Evolutionary conservation across 2,888 invertebrate species (phyloP), one percentile per base, ranked within the genome.

Genomic region (Drosophila neotestacea): DNA sequence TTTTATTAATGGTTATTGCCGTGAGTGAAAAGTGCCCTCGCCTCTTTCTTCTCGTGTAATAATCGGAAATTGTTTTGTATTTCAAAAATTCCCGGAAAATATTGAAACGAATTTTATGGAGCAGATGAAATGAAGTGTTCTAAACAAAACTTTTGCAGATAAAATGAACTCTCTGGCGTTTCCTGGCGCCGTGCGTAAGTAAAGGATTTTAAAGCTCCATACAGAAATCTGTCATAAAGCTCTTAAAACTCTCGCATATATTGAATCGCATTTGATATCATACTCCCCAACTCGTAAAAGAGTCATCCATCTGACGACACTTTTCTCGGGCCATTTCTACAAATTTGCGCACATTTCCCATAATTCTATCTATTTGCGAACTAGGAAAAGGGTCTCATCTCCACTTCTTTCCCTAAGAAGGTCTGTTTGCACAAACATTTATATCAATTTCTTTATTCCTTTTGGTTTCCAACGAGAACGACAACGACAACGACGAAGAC

Each of bases 401-500:
- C 30, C 30, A 30, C 30, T 6, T 10, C 34, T 4, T 39, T 7
- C 38, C 13, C 11, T 9, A 6, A 13, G 51, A 41, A 3, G 65
- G 63, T 38, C 75, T 78, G 73, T 78, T 79, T 71, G 69, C 71
- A 71, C 51, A 73, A 67, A 75, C 84, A 85, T 84, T 85, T 88
- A 87, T 87, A 84, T 84, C 88, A 82, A 88, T 84, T 88, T 87
- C 85, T 82, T 85, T 79, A 85, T 85, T 77, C 73, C 82, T 75
- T 71, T 74, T 76, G 70, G 58, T 55, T 67, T 66, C 52, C 58
- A 47, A 60, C 32, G 44, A 32, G 42, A 41, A 42, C 46, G 52
- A 70, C 66, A 13, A 39, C 27, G 22, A 51, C 9, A n/a, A 28
- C 64, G n/a, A 52, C 39, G 46, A 52, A 48, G 62, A 70, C 72